Evolutionary conservation across 2,888 invertebrate genomes (phyloP), one percentile per base, ranked within the genome.

Genomic region (Platynereis dumerilii): DNA sequence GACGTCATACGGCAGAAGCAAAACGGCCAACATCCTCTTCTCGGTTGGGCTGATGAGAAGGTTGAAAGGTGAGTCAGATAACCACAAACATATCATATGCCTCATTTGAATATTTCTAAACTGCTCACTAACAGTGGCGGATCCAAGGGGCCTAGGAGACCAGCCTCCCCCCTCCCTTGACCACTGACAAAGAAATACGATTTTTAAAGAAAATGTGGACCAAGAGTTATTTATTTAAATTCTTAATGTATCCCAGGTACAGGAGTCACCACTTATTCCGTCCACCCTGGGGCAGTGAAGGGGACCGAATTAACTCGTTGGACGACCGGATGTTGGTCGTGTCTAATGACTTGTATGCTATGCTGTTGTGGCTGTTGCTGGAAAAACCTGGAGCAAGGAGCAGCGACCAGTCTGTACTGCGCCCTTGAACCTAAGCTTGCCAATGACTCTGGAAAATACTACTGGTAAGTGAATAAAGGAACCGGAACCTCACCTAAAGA

Each of bases 371-470:
- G 74, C 72, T 34, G 77, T 5, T 20, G 76, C 2, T 62, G 75
- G 62, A 78, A 78, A 64, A 73, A 73, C 1, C 72, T 80, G 1
- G 27, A 68, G 12, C 71, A 78, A 60, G 83, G 80, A 1, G 76
- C 78, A 0, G 81, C 81, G 70, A 80, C 81, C 5, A 61, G 73
- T 3, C 64, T 82, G 1, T 74, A 72, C 65, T 74, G 75, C 58
- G 76, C 79, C 27, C 67, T 81, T 1, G 73, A 75, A 42, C 71
- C 76, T 10, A 66, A 69, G 0, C 58, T 79, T 22, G 76, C 73
- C 27, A 69, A 71, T 12, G 72, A 76, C 1, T 67, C 78, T 5
- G 81, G 81, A 27, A 75, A 78, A 69, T 76, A 76, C 64, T 80
- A 75, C 72, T 72, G 70, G 81, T 80, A 67, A 67, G 70, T 64